phyloP scores from a whole-genome alignment of 1,140 invertebrate species.

The Drosophila kurseongensis region DNA sequence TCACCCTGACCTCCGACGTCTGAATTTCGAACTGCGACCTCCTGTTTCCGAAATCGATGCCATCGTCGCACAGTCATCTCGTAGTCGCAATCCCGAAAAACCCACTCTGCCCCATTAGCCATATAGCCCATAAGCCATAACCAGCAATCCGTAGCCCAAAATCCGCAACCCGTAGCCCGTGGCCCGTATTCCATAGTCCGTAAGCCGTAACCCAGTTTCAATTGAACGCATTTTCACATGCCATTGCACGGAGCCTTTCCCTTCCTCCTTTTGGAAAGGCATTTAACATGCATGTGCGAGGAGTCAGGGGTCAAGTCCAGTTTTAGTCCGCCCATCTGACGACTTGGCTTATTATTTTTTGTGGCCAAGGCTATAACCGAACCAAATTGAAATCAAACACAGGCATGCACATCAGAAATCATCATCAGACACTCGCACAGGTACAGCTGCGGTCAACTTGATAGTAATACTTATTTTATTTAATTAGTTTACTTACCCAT shows the following conservation, averaged over 20 bases:
- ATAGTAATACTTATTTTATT: neutral
- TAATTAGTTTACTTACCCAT: no score
- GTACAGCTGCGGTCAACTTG: neutral
- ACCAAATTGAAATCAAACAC: slow-evolving; percentile 80
- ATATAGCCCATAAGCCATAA: slow-evolving; percentile 70
- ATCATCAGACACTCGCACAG: slow-evolving; percentile 37
- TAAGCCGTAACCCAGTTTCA: slow-evolving; percentile 77
- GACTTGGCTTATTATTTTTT: slow-evolving; percentile 78
- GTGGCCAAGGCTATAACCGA: slow-evolving; percentile 70
- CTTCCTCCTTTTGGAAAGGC: slow-evolving; percentile 5
- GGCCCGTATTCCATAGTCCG: slow-evolving; percentile 22
- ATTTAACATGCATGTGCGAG: slow-evolving; percentile 55
- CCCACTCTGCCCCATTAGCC: slow-evolving; percentile 72
- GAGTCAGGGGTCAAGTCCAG: slow-evolving; percentile 36
- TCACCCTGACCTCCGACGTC: slow-evolving; percentile 9
- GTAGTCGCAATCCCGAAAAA: slow-evolving; percentile 28
- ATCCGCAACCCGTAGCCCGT: slow-evolving; percentile 41
- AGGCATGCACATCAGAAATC: slow-evolving; percentile 47
- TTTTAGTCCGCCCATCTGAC: slow-evolving; percentile 47
- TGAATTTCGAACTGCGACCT: slow-evolving; percentile 15
- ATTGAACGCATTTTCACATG: slow-evolving; percentile 80
- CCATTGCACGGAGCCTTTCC: slow-evolving; percentile 59
- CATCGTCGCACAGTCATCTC: slow-evolving; percentile 9
- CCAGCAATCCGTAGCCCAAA: slow-evolving; percentile 44
- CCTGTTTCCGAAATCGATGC: slow-evolving; percentile 5